phyloP scores from a whole-genome alignment of 2,797 vertebrate genomes.

The Poecilia picta region DNA sequence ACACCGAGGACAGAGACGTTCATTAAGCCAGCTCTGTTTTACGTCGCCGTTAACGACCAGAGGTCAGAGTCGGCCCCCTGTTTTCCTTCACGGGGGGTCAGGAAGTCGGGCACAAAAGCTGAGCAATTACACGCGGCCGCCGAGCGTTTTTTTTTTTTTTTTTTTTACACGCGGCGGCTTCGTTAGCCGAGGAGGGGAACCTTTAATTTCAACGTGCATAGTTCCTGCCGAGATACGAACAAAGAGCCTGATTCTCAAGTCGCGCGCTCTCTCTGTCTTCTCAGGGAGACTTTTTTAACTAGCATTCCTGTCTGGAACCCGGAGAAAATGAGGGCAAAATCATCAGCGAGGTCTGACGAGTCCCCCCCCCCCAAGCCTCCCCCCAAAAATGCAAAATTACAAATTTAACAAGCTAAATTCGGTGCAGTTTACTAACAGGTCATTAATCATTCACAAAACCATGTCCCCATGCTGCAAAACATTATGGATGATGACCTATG shows the following conservation, averaged over 20 bases:
- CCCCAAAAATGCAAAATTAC: background rate
- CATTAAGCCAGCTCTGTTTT: constrained; percentile 72
- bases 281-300: constrained; percentile 32
- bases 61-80: constrained; percentile 68
- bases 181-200: constrained; percentile 48
- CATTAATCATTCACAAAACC: background rate
- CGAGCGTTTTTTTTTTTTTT: constrained; percentile 28
- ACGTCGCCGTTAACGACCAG: constrained; percentile 46
- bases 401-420: constrained; percentile 1
- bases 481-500: background rate
- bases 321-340: background rate
- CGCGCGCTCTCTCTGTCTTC: constrained; percentile 15
- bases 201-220: constrained; percentile 55
- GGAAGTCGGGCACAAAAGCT: constrained; percentile 65
- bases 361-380: background rate
- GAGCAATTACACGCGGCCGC: constrained; percentile 62
- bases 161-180: constrained; percentile 42
- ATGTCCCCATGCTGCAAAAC: background rate
- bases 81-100: constrained; percentile 64
- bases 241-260: constrained; percentile 47
- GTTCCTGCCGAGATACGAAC: constrained; percentile 58
- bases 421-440: constrained; percentile 4
- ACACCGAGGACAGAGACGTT: constrained; percentile 67
- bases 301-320: constrained; percentile 18
- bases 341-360: background rate